Percentiles rank a stretch among this genome's conserved stretches.
phyloP scores from a whole-genome alignment of 2,113 vertebrate species.

The Brachyhypopomus gauderio region DNA sequence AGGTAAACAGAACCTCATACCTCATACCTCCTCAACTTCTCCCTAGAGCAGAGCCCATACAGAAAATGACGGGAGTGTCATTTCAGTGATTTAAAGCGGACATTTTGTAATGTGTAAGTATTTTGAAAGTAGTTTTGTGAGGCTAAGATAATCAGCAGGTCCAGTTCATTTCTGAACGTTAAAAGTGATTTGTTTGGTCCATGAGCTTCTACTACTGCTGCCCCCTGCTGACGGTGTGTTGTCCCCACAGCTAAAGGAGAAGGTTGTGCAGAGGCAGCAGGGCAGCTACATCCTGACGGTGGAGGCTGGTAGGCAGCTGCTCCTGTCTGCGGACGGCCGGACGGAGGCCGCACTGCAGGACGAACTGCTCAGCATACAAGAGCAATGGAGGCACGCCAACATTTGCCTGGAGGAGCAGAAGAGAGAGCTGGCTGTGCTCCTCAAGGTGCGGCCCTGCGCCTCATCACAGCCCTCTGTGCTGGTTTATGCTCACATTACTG shows the following conservation, averaged over 20 bases:
- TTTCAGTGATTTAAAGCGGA: background rate
- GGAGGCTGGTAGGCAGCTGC: conserved; percentile 90
- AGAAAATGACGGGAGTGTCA: background rate
- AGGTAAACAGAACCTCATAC: conserved; percentile 72
- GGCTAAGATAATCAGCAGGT: background rate
- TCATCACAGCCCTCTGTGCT: background rate
- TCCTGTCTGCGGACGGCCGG: conserved; percentile 84
- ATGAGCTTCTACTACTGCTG: background rate
- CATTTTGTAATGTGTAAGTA: too few relatives aligned
- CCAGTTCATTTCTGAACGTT: background rate
- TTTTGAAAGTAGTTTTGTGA: background rate
- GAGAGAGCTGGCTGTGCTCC: conserved; percentile 79
- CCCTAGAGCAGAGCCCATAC: too few relatives aligned
- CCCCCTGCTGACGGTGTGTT: conserved; percentile 22
- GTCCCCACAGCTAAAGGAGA: conserved; percentile 87
- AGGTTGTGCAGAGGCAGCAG: conserved; percentile 89
- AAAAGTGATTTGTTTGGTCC: background rate
- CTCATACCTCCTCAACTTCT: background rate
- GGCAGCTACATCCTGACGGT: conserved; percentile 96
- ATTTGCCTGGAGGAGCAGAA: conserved; percentile 82
- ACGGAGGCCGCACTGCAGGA: conserved; percentile 82
- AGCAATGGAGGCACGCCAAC: conserved; percentile 84
- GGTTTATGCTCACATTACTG: conserved; percentile 1
- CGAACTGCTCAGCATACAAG: conserved; percentile 89
- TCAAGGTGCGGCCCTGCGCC: conserved; percentile 73